Evolutionary conservation across 2,797 vertebrate species (phyloP).

Genomic region (Moxostoma hubbsi): DNA sequence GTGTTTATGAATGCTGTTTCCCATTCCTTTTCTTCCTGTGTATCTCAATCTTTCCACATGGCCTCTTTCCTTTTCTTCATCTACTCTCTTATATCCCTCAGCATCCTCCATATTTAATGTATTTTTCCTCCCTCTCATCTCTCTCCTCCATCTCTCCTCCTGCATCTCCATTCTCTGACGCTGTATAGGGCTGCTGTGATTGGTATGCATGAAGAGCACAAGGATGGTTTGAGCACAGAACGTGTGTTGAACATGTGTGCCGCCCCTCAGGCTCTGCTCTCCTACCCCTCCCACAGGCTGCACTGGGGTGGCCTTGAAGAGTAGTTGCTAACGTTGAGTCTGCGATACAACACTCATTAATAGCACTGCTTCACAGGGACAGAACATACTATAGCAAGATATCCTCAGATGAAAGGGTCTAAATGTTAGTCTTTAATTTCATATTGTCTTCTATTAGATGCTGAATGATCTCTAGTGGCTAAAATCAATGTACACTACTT

Average conservation of each 20-base stretch:
- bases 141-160: neutral
- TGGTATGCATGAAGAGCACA: constrained; percentile 23
- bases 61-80: neutral
- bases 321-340: neutral
- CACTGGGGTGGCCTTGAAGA: constrained; percentile 21
- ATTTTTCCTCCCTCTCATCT: neutral
- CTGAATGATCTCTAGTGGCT: too few species aligned
- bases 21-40: neutral
- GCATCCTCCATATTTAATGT: neutral
- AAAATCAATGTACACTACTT: too few species aligned
- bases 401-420: neutral
- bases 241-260: constrained; percentile 36
- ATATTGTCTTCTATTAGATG: too few species aligned
- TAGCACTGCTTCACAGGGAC: neutral
- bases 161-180: neutral
- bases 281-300: constrained; percentile 13
- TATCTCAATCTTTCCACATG: neutral
- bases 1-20: neutral
- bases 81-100: neutral
- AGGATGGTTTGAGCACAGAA: constrained; percentile 29
- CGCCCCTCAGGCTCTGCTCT: constrained; percentile 10
- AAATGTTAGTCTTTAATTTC: neutral
- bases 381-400: neutral
- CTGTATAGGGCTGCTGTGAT: constrained; percentile 10
- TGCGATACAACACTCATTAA: constrained; percentile 11